phyloP scores from a whole-genome alignment of 1,140 invertebrate species.

The Notospermus geniculatus region DNA sequence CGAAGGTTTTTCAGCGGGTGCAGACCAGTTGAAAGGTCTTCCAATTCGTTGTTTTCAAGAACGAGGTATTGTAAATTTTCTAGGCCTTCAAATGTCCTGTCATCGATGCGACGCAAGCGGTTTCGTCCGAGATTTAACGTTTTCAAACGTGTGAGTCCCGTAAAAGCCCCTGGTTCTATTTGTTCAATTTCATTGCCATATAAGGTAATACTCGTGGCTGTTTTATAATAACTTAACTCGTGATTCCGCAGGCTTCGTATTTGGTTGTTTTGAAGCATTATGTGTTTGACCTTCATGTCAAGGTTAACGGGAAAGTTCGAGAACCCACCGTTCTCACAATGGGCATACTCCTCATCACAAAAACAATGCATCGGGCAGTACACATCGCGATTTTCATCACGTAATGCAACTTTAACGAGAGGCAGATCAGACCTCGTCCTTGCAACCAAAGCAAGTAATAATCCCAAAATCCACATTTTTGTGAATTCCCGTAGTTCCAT shows the following conservation, averaged over 20 bases:
- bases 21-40: constrained; percentile 48
- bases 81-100: constrained; percentile 53
- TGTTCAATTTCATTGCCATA: constrained; percentile 35
- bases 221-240: constrained; percentile 26
- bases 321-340: neutral
- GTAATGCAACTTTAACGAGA: too few relatives aligned
- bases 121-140: constrained; percentile 66
- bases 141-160: constrained; percentile 26
- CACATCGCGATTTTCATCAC: too few relatives aligned
- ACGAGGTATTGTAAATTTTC: constrained; percentile 52
- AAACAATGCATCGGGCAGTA: constrained; percentile 4
- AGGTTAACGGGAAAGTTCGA: neutral
- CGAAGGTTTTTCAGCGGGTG: constrained; percentile 60
- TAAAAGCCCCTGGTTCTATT: constrained; percentile 31
- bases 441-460: too few relatives aligned
- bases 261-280: constrained; percentile 32
- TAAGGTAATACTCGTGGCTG: constrained; percentile 36
- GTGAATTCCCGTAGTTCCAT: too few relatives aligned
- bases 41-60: constrained; percentile 55
- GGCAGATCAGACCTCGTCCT: too few relatives aligned
- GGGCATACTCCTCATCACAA: neutral
- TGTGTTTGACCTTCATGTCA: neutral
- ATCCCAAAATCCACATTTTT: too few relatives aligned
- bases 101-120: constrained; percentile 62
- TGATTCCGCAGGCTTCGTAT: constrained; percentile 26